Base-by-base conservation (phyloP, 2,797 vertebrate species). In the Anguilla megastoma region DNA sequence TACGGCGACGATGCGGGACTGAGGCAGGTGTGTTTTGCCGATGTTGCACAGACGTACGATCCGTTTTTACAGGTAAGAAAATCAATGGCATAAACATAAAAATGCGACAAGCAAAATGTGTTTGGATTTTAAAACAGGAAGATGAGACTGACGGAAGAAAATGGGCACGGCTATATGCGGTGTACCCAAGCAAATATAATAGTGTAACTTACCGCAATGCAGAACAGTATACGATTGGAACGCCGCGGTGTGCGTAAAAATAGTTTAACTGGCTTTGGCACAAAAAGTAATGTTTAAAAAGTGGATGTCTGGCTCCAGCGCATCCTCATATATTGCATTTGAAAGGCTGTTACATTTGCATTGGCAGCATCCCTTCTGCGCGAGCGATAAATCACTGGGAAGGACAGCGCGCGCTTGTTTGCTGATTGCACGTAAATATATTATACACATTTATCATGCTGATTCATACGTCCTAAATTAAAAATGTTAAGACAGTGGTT, bases 191-290 rank as follows among this genome's bases (percentile, higher is more conserved):
- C 83, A 52, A 79, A 45, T 86, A 79, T 66, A 63, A 36, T 50
- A 80, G 79, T 93, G 92, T 95, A 79, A 79, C 74, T 79, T 79
- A 96, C 96, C 96, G 96, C 96, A 97, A 94, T 97, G 96, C 96
- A 96, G 96, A 93, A 91, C 91, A 86, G 90, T 5, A 90, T 54
- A 84, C 82, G 83, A 45, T 87, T 85, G 84, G 21, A 85, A 71
- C 41, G 56, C 89, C 91, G 90, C 93, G 90, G n/a, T 48, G 91
- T 91, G 90, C 83, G 89, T 89, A 24, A 48, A 36, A 50, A 50
- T 82, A 82, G 2, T 82, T 82, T 50, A 50, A n/a, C 41, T 24
- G 45, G n/a, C 41, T 9, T 50, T 48, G 45, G 27, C 5, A 3
- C 41, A 48, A 50, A 82, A 41, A 79, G 33, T 36, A 36, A 21